Percentiles rank a stretch among this genome's conserved stretches.
Evolutionary conservation across 1,140 invertebrate species (phyloP).

Genomic region (Lordiphosa clarofinis): DNA sequence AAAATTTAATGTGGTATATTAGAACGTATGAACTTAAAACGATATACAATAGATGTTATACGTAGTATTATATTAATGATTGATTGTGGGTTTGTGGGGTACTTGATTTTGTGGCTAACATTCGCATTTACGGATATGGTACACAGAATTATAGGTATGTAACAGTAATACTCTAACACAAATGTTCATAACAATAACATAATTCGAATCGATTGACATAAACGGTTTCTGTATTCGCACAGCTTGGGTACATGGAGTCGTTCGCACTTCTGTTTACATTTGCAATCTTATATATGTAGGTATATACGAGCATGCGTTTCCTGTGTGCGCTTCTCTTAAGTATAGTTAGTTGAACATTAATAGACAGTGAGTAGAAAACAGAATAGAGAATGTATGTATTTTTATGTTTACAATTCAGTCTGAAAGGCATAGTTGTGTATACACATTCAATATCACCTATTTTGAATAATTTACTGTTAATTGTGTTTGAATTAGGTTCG

Average conservation of each 20-base stretch:
- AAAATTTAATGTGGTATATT: slow-evolving; percentile 5
- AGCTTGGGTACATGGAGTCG: slow-evolving; percentile 28
- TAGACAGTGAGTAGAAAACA: slow-evolving; percentile 66
- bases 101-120: slow-evolving; percentile 14
- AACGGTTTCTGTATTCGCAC: slow-evolving; percentile 13
- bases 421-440: slow-evolving; percentile 76
- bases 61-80: slow-evolving; percentile 9
- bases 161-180: slow-evolving; percentile 46
- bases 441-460: slow-evolving; percentile 76
- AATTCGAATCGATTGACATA: slow-evolving; percentile 36
- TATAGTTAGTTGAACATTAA: slow-evolving; percentile 59
- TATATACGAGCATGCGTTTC: slow-evolving; percentile 42
- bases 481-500: slow-evolving; percentile 30
- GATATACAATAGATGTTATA: slow-evolving; percentile 12
- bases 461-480: slow-evolving; percentile 70
- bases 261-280: slow-evolving; percentile 35
- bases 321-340: slow-evolving; percentile 62
- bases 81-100: slow-evolving; percentile 1
- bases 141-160: slow-evolving; percentile 40
- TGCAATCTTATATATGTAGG: slow-evolving; percentile 33
- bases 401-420: slow-evolving; percentile 76
- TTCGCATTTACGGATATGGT: slow-evolving; percentile 19
- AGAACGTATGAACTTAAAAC: slow-evolving; percentile 11
- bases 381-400: slow-evolving; percentile 71
- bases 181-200: slow-evolving; percentile 44